phyloP scores from a whole-genome alignment of 1,140 invertebrate genomes.

The Zeugodacus cucurbitae region DNA sequence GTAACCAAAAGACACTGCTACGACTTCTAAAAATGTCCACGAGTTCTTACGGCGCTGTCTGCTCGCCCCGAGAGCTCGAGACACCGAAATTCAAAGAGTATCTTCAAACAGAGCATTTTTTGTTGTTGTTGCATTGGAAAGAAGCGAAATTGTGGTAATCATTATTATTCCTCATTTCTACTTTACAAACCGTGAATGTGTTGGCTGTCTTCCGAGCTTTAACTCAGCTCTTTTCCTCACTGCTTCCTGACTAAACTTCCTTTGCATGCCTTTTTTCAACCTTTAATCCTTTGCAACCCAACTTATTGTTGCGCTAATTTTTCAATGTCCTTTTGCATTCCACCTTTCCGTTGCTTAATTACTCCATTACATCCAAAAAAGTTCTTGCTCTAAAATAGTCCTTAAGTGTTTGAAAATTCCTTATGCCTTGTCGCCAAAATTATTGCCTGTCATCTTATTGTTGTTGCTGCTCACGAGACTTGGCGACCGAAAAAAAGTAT shows the following conservation, averaged over 20 bases:
- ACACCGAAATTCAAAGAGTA: no score
- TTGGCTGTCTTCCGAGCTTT: no score
- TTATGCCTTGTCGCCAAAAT: background rate
- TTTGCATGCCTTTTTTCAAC: background rate
- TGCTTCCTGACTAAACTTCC: background rate
- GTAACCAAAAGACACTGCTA: no score
- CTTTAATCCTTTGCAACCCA: background rate
- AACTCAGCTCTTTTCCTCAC: no score
- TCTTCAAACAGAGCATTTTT: no score
- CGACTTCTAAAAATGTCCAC: no score
- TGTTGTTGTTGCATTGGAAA: no score
- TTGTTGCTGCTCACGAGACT: background rate
- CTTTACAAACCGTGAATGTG: no score
- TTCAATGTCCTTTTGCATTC: background rate
- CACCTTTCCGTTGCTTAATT: background rate
- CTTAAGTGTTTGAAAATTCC: background rate
- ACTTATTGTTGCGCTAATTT: background rate
- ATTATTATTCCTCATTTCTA: no score
- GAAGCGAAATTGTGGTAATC: no score
- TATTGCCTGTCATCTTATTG: background rate
- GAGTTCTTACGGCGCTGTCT: no score
- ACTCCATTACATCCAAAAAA: background rate
- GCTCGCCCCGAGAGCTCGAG: no score
- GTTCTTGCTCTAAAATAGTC: background rate
- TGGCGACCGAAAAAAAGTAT: background rate